Conservation (phyloP, 2,888 invertebrate genomes). For the Coenonympha arcania region DNA sequence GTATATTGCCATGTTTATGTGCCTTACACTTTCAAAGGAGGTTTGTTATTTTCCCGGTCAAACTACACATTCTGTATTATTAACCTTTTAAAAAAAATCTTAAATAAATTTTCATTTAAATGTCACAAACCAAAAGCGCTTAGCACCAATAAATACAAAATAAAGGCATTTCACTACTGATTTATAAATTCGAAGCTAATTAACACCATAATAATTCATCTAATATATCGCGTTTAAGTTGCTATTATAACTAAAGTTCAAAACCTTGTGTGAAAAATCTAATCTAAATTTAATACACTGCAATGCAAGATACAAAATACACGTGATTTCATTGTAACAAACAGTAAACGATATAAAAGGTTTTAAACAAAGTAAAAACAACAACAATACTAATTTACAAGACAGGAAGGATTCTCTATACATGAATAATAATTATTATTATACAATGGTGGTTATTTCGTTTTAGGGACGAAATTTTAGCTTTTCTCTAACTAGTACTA, state of each 20-base stretch:
- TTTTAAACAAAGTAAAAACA: conserved; percentile 19
- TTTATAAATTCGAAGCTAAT: neutral
- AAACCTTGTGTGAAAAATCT: neutral
- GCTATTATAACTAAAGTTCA: neutral
- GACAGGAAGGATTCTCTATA: conserved; percentile 16
- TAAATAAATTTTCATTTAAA: too few species aligned
- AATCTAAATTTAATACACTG: neutral
- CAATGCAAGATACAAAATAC: neutral
- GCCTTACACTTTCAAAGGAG: too few species aligned
- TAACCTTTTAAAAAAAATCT: neutral
- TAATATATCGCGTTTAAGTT: neutral
- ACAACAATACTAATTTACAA: conserved; percentile 26
- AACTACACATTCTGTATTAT: too few species aligned
- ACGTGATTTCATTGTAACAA: conserved; percentile 18
- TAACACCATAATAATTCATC: too few species aligned
- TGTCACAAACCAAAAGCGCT: too few species aligned
- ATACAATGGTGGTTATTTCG: too few species aligned
- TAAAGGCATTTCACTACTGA: neutral
- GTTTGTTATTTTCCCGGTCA: too few species aligned
- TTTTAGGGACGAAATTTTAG: too few species aligned
- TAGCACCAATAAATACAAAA: neutral
- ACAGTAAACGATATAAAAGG: conserved; percentile 15
- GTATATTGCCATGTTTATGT: too few species aligned
- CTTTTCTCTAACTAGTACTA: too few species aligned
- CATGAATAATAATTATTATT: too few species aligned